Base-by-base conservation (phyloP, 2,797 vertebrate species). In the Malurus leucopterus region DNA sequence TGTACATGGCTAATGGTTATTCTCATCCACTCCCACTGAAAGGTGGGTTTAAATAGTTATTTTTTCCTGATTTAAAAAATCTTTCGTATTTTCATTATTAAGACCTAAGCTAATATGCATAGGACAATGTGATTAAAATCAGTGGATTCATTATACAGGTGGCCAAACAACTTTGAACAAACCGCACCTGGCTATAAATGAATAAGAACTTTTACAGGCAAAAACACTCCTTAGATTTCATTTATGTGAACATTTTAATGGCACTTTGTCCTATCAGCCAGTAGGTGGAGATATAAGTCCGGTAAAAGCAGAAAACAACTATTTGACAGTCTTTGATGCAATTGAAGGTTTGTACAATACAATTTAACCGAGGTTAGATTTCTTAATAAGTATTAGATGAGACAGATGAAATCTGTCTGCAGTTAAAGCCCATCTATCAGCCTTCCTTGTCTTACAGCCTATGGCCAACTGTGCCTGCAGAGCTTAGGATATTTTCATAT, bases 281-380 rank as follows among this genome's bases (percentile, higher is more conserved):
- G 97, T 53, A 97, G 97, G 93, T 97, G 98, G 98, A 79, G 92
- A 92, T 95, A 23, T 59, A 96, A 94, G 93, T 86, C 82, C 89
- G 97, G 72, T 50, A 94, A 95, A 50, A 50, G 30, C 24, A 38
- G 21, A 61, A 63, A 74, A 7, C 7, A 26, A 22, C 26, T 17
- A 55, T 67, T 88, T 81, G 17, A 34, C 47, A 43, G 36, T 43
- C 50, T 63, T 15, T 46, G 63, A 19, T 38, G 64, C n/a, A 50
- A 10, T 0, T 68, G 26, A 50, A 55, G 64, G 47, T 70, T 40
- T 59, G 74, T 69, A 40, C 21, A 65, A 77, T 51, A 79, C 44
- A 79, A 72, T 84, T 72, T 72, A 81, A 71, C 61, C 4, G 7
- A 83, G 38, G 64, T 89, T 85, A 82, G 81, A 90, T 86, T 95